Evolutionary conservation across 2,113 vertebrate species (phyloP).

Genomic region (Gymnarchus niloticus): DNA sequence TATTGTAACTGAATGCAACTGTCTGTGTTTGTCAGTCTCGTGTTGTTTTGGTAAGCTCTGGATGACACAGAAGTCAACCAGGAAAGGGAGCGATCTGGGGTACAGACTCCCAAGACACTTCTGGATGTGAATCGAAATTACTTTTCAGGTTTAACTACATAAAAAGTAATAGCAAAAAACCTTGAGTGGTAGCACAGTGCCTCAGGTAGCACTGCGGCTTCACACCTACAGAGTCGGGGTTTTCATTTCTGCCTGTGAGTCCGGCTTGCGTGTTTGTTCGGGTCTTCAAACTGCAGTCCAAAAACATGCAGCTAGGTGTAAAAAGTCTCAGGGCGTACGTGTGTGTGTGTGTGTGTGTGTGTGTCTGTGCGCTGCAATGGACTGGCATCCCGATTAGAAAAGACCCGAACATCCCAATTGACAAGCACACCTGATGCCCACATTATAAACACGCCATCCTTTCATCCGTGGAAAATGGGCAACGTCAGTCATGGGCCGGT

Average conservation of each 20-base stretch:
- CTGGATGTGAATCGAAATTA: not conserved
- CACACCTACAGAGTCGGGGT: not conserved
- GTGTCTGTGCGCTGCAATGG: not conserved
- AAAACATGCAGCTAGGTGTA: not conserved
- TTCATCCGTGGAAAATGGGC: too few species aligned
- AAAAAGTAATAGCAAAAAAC: not conserved
- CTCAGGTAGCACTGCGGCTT: not conserved
- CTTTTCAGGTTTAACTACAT: not conserved
- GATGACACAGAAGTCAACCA: not conserved
- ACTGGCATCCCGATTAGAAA: not conserved
- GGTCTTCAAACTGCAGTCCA: not conserved
- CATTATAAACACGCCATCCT: too few species aligned
- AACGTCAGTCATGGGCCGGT: too few species aligned
- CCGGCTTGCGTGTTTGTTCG: not conserved
- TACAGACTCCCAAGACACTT: not conserved
- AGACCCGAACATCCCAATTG: too few species aligned
- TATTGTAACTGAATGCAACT: not conserved
- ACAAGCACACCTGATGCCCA: too few species aligned
- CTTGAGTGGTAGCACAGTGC: not conserved
- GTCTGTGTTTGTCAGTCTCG: not conserved
- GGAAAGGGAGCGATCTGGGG: not conserved
- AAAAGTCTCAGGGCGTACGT: too few species aligned
- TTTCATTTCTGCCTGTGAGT: not conserved
- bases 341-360: too few species aligned
- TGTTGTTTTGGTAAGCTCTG: not conserved